phyloP scores from a whole-genome alignment of 2,113 vertebrate genomes.

The Phycodurus eques region DNA sequence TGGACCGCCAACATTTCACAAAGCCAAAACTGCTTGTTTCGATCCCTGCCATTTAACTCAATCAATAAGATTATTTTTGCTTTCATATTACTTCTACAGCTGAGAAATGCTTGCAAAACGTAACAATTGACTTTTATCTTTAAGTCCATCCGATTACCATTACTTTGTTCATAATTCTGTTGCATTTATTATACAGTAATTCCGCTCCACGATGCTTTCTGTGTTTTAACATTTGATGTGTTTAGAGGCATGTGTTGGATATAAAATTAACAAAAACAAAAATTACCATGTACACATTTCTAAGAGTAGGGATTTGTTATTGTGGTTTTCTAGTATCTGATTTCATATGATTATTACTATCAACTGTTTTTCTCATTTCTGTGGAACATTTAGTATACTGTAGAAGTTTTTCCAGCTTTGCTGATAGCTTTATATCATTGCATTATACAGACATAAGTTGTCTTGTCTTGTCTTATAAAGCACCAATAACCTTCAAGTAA shows the following conservation, averaged over 20 bases:
- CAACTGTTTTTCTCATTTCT: slow-evolving; percentile 7
- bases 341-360: slow-evolving; percentile 22
- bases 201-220: slow-evolving; percentile 25
- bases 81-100: not conserved
- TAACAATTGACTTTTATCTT: slow-evolving; percentile 7
- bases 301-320: slow-evolving; percentile 1
- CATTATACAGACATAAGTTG: not conserved
- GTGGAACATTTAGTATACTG: not conserved
- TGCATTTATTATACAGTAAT: slow-evolving; percentile 18
- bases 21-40: not conserved
- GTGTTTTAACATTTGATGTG: slow-evolving; percentile 17
- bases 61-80: slow-evolving; percentile 38
- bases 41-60: slow-evolving; percentile 28
- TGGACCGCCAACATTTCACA: not conserved
- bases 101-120: slow-evolving; percentile 14
- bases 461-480: not conserved
- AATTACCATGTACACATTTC: slow-evolving; percentile 20
- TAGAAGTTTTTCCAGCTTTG: not conserved
- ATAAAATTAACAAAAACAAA: slow-evolving; percentile 27
- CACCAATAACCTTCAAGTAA: not conserved
- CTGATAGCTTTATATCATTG: not conserved
- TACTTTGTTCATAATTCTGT: slow-evolving; percentile 52
- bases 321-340: slow-evolving; percentile 26
- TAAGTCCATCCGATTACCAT: slow-evolving; percentile 48
- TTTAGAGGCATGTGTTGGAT: slow-evolving; percentile 32